Conservation (phyloP, 1,140 invertebrate species). For the Acyrthosiphon pisum region DNA sequence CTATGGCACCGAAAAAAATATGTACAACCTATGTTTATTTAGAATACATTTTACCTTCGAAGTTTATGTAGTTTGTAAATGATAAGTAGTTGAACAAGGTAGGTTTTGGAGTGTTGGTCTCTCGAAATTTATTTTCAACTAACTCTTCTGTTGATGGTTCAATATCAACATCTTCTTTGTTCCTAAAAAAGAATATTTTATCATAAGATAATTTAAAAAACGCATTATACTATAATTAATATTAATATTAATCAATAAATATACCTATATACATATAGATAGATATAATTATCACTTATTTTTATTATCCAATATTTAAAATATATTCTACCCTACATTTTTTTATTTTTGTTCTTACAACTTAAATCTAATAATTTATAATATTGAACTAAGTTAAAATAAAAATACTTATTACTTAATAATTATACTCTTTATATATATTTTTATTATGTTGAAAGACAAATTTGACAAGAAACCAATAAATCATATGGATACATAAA, state of each 20-base stretch:
- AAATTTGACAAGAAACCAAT: too few relatives aligned
- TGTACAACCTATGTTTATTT: not conserved
- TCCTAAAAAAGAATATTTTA: constrained; percentile 27
- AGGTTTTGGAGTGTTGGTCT: not conserved
- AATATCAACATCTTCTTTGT: constrained; percentile 44
- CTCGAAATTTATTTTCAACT: constrained; percentile 36
- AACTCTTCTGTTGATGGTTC: constrained; percentile 53
- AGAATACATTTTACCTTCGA: constrained; percentile 32
- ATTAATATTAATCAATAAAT: not conserved
- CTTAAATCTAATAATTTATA: not conserved
- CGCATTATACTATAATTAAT: not conserved
- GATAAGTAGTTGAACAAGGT: constrained; percentile 13
- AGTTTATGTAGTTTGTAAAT: not conserved
- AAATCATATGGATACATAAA: too few relatives aligned
- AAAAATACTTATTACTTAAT: not conserved
- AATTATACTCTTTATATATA: not conserved
- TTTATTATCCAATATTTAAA: not conserved
- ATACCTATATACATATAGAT: too few relatives aligned
- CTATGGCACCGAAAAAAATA: not conserved
- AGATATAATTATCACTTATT: too few relatives aligned
- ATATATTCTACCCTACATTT: not conserved
- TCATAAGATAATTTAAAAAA: not conserved
- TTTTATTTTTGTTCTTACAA: not conserved
- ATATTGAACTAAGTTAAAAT: not conserved
- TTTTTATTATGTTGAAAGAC: too few relatives aligned